Percentiles rank a stretch among this genome's conserved stretches.
Conservation (phyloP, 2,113 vertebrate genomes). For the Hymenochirus boettgeri region DNA sequence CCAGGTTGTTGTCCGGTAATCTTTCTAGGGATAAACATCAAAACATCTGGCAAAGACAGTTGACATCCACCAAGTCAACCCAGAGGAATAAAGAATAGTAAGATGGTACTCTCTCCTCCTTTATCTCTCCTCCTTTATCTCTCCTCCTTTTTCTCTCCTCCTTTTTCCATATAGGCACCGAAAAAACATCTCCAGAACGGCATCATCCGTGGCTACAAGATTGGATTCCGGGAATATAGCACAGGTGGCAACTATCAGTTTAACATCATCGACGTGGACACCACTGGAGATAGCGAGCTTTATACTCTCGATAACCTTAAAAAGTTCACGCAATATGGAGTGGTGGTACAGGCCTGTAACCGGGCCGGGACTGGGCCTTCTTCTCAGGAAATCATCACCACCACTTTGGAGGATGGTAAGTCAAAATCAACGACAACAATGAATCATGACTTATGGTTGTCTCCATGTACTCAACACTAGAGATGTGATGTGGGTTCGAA, state of each 20-base stretch:
- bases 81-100: too few relatives aligned
- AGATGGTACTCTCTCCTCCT: too few relatives aligned
- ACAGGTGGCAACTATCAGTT: conserved; percentile 92
- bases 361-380: conserved; percentile 92
- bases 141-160: background rate
- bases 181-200: conserved; percentile 93
- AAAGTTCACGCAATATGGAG: conserved; percentile 96
- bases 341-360: conserved; percentile 97
- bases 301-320: conserved; percentile 90
- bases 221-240: conserved; percentile 93
- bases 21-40: too few relatives aligned
- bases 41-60: too few relatives aligned
- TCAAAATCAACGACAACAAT: too few relatives aligned
- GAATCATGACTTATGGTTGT: too few relatives aligned
- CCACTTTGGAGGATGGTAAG: conserved; percentile 93
- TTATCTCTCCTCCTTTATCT: too few relatives aligned
- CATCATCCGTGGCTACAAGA: conserved; percentile 94
- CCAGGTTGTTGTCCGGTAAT: too few relatives aligned
- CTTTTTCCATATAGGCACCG: conserved; percentile 69
- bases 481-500: too few relatives aligned
- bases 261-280: conserved; percentile 95
- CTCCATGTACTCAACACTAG: too few relatives aligned
- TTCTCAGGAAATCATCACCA: conserved; percentile 95
- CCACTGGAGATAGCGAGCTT: conserved; percentile 87
- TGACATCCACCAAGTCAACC: too few relatives aligned